These are phyloP conservation scores for Napeogenes inachia DNA, from an alignment of 2,888 invertebrate genomes.

Conservation along the genomic window DNA sequence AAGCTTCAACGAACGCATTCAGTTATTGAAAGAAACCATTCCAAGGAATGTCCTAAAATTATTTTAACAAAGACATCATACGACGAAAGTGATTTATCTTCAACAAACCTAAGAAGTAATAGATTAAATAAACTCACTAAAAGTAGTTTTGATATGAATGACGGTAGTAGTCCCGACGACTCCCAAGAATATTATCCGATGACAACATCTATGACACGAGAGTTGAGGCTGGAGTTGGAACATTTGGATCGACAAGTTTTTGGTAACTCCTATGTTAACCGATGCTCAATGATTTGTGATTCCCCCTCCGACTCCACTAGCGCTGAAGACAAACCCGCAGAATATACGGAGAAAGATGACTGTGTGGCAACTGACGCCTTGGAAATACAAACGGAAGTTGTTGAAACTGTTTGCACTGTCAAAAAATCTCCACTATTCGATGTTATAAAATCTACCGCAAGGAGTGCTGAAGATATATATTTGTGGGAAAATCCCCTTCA, in stretches of 20 bases:
- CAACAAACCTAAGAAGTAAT: constrained; percentile 43
- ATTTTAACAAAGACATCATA: constrained; percentile 58
- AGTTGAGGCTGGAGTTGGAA: constrained; percentile 87
- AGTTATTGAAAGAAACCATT: constrained; percentile 51
- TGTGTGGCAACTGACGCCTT: constrained; percentile 40
- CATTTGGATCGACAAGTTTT: constrained; percentile 91
- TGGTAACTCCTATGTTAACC: constrained; percentile 72
- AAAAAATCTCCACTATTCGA: constrained; percentile 62
- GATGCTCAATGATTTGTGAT: constrained; percentile 61
- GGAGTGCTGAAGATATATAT: constrained; percentile 83
- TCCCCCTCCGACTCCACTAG: constrained; percentile 68
- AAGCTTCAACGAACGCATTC: constrained; percentile 60
- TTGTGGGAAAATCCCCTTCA: constrained; percentile 89
- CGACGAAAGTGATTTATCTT: constrained; percentile 48
- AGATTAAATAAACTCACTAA: constrained; percentile 41
- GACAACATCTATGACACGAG: constrained; percentile 91
- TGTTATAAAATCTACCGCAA: constrained; percentile 59
- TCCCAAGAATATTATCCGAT: constrained; percentile 90
- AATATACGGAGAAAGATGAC: constrained; percentile 47
- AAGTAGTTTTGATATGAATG: constrained; percentile 60
- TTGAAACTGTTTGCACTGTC: constrained; percentile 44
- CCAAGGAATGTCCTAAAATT: constrained; percentile 57
- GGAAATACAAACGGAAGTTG: constrained; percentile 43
- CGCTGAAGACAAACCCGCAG: constrained; percentile 59
- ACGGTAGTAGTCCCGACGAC: constrained; percentile 86